Conservation (phyloP, 2,888 invertebrate species). For the Tachina grossa region DNA sequence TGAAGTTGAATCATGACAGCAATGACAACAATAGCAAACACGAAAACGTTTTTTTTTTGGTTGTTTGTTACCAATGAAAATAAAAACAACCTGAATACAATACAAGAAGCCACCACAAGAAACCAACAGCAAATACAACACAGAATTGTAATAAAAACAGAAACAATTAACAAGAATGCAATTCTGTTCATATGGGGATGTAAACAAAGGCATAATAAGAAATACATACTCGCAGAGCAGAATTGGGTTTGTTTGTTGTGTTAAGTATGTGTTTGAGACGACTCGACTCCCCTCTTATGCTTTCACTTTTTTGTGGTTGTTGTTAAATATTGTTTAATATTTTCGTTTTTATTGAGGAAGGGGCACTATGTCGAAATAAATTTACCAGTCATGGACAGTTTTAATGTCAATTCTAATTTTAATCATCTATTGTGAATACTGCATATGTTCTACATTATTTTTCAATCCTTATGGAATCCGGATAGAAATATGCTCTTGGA, state of each 20-base stretch:
- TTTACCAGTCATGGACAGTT: not conserved
- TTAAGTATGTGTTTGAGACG: not conserved
- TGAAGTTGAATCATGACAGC: constrained; percentile 44
- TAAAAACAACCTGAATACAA: constrained; percentile 5
- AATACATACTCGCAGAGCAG: not conserved
- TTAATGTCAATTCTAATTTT: too few species aligned
- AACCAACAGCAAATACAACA: constrained; percentile 19
- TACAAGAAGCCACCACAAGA: not conserved
- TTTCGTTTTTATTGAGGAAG: not conserved
- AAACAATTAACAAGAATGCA: constrained; percentile 12
- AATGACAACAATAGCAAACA: constrained; percentile 44
- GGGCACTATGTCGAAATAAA: not conserved
- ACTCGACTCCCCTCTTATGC: not conserved
- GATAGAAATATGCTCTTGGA: too few species aligned
- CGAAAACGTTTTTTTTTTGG: constrained; percentile 8
- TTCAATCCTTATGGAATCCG: too few species aligned
- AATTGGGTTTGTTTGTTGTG: not conserved
- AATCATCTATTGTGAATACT: too few species aligned
- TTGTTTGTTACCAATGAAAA: constrained; percentile 43
- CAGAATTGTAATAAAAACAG: not conserved
- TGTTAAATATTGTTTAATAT: not conserved
- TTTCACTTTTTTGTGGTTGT: not conserved
- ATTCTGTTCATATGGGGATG: constrained; percentile 10
- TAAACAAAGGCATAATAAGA: not conserved
- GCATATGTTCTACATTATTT: too few species aligned